Evolutionary conservation across 2,888 invertebrate genomes (phyloP), one percentile per base, ranked within the genome.

Genomic region (Stenodema calcarata): DNA sequence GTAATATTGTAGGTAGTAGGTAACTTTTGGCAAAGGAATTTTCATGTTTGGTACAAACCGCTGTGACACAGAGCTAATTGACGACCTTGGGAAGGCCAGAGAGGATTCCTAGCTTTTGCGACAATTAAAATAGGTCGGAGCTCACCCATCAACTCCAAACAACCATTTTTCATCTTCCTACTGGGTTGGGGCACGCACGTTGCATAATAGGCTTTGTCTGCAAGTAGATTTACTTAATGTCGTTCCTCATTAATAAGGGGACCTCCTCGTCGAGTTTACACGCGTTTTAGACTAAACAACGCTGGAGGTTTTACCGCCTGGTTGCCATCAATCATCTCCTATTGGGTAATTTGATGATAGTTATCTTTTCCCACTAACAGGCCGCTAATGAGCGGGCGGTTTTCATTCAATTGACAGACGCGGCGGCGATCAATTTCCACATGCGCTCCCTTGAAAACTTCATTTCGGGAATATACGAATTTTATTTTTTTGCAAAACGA

Each of bases 171-270:
- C 86, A 86, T 86, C 86, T 42, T 70, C 70, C 70, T 41, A 35
- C 54, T 30, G 54, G 76, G 35, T 54, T 41, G 28, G 27, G 35
- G 75, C 86, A 70, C 41, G 76, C 50, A 44, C 86, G 80, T 80
- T 50, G 80, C 78, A 86, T 86, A 86, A 86, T 86, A 86, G 80
- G 86, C 86, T 86, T 85, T 85, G 85, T 85, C 83, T 86, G 82
- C 86, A 86, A 86, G 86, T 86, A 73, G 86, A 81, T 86, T 86
- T 86, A 86, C 86, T 86, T 86, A 86, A 86, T 86, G 86, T 76
- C 50, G 41, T 79, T 27, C 28, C 86, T 86, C 86, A 81, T 86
- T 86, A 86, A 86, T 86, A 80, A 80, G 47, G 80, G 75, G 35
- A 47, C 27, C 78, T 54, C 78, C 79, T 54, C 76, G 86, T 84